phyloP scores from a whole-genome alignment of 2,113 vertebrate species.

The Mastomys natalensis region DNA sequence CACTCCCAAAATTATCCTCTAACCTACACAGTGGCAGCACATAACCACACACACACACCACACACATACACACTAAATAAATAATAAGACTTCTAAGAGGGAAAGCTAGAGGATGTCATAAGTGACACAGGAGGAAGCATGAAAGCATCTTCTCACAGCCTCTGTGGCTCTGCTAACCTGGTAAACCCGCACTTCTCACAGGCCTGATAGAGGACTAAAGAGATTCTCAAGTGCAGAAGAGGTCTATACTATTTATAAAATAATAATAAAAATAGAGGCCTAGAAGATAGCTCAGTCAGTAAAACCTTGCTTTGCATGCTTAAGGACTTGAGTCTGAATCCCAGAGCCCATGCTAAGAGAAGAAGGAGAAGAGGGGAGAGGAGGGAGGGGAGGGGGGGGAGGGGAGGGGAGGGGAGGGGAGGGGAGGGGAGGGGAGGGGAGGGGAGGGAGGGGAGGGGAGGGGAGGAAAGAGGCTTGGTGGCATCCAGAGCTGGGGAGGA shows the following conservation, averaged over 20 bases:
- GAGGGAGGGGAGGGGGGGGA: fast-evolving
- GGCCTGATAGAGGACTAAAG: neutral
- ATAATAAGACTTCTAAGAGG: neutral
- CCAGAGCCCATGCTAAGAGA: neutral
- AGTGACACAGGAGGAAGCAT: neutral
- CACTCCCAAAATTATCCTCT: neutral
- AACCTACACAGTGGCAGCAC: neutral
- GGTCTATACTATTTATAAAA: neutral
- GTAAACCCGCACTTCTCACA: neutral
- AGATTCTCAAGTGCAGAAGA: neutral
- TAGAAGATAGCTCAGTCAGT: too few species aligned
- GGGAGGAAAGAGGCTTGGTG: too few species aligned
- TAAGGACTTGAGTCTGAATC: neutral
- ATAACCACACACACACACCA: neutral
- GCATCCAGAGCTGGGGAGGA: too few species aligned
- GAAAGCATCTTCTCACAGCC: neutral
- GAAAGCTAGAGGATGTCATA: neutral
- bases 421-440: fast-evolving
- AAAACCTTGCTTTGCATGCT: neutral
- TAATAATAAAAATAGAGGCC: neutral
- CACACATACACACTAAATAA: neutral
- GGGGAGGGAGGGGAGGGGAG: fast-evolving
- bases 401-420: too few species aligned
- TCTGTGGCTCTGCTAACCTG: neutral
- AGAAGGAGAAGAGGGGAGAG: fast-evolving